A percentile compares a stretch with the other conserved stretches of the same genome.
phyloP scores from a whole-genome alignment of 2,888 invertebrate genomes.

The Ceraclea dissimilis region DNA sequence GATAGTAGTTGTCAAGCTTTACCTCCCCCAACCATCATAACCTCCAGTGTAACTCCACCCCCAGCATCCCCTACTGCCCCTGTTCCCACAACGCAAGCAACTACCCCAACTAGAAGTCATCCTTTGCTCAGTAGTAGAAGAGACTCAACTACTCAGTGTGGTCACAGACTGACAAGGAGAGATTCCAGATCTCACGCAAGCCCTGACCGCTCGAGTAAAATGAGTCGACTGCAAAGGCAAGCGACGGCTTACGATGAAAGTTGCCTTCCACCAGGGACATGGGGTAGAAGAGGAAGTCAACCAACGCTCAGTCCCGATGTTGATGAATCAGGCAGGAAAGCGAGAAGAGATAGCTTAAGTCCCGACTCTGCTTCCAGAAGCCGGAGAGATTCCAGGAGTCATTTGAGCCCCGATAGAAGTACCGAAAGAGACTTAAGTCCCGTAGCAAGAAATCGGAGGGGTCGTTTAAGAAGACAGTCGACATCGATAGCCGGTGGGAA shows the following conservation, averaged over 20 bases:
- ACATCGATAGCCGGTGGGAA: slow-evolving; percentile 61
- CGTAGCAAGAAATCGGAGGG: slow-evolving; percentile 58
- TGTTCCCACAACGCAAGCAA: slow-evolving; percentile 35
- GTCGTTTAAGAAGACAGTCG: slow-evolving; percentile 68
- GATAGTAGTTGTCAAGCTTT: slow-evolving; percentile 57
- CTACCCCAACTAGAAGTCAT: slow-evolving; percentile 24
- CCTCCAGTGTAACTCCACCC: slow-evolving; percentile 76
- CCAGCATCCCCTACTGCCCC: slow-evolving; percentile 68
- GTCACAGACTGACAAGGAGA: slow-evolving; percentile 51
- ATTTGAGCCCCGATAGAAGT: slow-evolving; percentile 71
- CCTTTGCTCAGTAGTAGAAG: slow-evolving; percentile 34
- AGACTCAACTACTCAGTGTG: slow-evolving; percentile 82
- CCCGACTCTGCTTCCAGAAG: slow-evolving; percentile 79
- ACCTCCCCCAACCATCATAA: slow-evolving; percentile 71
- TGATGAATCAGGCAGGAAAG: slow-evolving; percentile 61
- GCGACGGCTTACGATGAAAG: slow-evolving; percentile 86
- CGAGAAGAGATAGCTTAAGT: slow-evolving; percentile 78
- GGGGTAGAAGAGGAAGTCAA: slow-evolving; percentile 69
- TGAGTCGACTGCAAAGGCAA: slow-evolving; percentile 72
- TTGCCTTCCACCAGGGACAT: slow-evolving; percentile 59
- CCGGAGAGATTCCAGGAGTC: slow-evolving; percentile 65
- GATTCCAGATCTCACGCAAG: slow-evolving; percentile 61
- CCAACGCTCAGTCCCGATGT: slow-evolving; percentile 78
- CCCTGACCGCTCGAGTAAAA: slow-evolving; percentile 54
- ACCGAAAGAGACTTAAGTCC: slow-evolving; percentile 78